Evolutionary conservation across 2,797 vertebrate genomes (phyloP).

Genomic region (Crocidura indochinensis): DNA sequence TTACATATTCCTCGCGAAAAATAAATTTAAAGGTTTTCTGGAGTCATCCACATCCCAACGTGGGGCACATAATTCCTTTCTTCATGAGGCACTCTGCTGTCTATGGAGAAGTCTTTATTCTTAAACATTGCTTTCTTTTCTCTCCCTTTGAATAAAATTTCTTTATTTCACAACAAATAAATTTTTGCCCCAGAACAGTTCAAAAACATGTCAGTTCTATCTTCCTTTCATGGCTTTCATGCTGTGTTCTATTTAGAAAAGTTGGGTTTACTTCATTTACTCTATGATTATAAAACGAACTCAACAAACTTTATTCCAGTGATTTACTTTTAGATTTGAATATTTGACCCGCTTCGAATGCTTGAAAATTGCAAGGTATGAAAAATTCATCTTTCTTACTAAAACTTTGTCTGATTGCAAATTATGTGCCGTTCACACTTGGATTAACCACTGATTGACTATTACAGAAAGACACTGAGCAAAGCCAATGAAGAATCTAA

Average conservation of each 20-base stretch:
- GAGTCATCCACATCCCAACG: not conserved
- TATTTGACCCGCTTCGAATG: slow-evolving; percentile 37
- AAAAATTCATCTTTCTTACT: slow-evolving; percentile 40
- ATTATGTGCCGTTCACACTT: not conserved
- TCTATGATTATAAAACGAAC: not conserved
- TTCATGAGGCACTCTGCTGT: no score
- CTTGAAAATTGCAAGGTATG: not conserved
- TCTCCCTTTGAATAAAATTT: no score
- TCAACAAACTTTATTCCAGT: not conserved
- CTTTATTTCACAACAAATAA: not conserved
- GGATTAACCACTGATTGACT: not conserved
- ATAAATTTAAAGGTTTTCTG: not conserved
- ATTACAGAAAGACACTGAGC: not conserved
- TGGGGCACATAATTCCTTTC: no score
- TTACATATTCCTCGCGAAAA: not conserved
- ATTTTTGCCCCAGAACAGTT: slow-evolving; percentile 11
- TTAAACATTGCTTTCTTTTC: no score
- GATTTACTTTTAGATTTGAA: slow-evolving; percentile 19
- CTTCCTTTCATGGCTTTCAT: slow-evolving; percentile 18
- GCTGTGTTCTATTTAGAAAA: not conserved
- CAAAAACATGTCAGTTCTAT: slow-evolving; percentile 17
- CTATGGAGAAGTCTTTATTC: no score
- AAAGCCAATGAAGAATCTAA: not conserved
- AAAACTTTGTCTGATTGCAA: slow-evolving; percentile 34
- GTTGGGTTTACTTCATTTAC: slow-evolving; percentile 11